phyloP scores from a whole-genome alignment of 2,797 vertebrate species.

The Dendrocincla fuliginosa region DNA sequence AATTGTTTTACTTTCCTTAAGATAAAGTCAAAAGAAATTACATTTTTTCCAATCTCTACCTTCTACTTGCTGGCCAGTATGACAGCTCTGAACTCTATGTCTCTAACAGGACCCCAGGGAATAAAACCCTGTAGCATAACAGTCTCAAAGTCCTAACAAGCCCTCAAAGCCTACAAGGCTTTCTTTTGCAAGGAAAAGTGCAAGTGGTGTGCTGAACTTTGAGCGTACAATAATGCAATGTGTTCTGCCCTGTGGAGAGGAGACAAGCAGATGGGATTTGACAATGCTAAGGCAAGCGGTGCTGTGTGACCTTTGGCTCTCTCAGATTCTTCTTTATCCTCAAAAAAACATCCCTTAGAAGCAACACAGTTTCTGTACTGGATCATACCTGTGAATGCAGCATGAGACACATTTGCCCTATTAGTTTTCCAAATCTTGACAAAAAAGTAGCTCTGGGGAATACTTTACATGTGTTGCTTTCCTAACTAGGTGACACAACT shows the following conservation, averaged over 20 bases:
- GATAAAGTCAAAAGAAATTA: conserved; percentile 76
- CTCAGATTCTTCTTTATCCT: neutral
- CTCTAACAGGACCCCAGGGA: conserved; percentile 65
- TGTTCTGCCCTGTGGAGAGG: conserved; percentile 69
- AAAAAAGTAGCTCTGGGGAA: neutral
- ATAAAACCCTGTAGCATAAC: conserved; percentile 62
- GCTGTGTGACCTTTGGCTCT: conserved; percentile 66
- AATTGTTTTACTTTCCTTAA: conserved; percentile 70
- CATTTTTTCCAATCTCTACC: conserved; percentile 64
- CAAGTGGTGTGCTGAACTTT: conserved; percentile 73
- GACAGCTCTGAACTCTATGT: conserved; percentile 70
- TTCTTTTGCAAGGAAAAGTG: conserved; percentile 64
- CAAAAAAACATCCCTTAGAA: conserved; percentile 29
- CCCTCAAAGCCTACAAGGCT: conserved; percentile 59
- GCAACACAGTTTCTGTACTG: neutral
- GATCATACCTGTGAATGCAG: neutral
- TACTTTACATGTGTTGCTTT: neutral
- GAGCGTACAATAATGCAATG: conserved; percentile 60
- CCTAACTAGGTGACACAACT: neutral
- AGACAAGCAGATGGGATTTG: conserved; percentile 74
- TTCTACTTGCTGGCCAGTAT: conserved; percentile 60
- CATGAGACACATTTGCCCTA: rapidly evolving
- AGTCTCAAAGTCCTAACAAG: conserved; percentile 64
- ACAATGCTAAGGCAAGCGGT: conserved; percentile 61
- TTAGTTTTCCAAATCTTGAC: neutral